A percentile compares a stretch with the other conserved stretches of the same genome.
Conservation (phyloP, 1,140 invertebrate genomes). For the Lordiphosa collinella region DNA sequence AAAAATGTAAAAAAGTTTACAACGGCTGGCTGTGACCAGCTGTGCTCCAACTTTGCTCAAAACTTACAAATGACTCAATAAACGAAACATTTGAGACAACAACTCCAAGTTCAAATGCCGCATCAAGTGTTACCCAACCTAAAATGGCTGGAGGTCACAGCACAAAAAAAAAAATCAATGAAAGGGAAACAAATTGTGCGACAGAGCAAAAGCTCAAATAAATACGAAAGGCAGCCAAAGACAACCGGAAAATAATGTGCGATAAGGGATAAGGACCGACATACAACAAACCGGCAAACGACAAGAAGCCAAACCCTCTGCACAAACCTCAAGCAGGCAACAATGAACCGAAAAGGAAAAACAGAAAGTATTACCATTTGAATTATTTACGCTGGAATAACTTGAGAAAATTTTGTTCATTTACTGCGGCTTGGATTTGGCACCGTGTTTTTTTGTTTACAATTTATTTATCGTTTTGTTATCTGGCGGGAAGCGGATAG, state of each 20-base stretch:
- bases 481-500: too few species aligned
- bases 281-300: conserved; percentile 39
- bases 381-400: conserved; percentile 59
- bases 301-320: conserved; percentile 29
- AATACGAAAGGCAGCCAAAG: conserved; percentile 44
- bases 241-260: conserved; percentile 49
- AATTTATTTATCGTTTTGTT: conserved; percentile 19
- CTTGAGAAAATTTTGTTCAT: conserved; percentile 42
- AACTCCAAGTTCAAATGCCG: conserved; percentile 38
- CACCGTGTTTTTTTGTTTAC: conserved; percentile 16
- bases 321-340: conserved; percentile 34
- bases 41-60: not conserved
- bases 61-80: conserved; percentile 19
- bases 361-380: conserved; percentile 46
- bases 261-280: conserved; percentile 20
- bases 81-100: conserved; percentile 26
- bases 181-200: conserved; percentile 43
- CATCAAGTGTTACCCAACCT: conserved; percentile 27
- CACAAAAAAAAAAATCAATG: conserved; percentile 33
- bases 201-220: conserved; percentile 39
- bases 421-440: conserved; percentile 31
- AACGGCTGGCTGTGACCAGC: not conserved
- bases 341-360: conserved; percentile 22
- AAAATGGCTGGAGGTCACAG: conserved; percentile 22
- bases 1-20: too few species aligned